Evolutionary conservation across 64 coral and sea anemone genomes (phyloP).

Genomic region (Stylophora pistillata): DNA sequence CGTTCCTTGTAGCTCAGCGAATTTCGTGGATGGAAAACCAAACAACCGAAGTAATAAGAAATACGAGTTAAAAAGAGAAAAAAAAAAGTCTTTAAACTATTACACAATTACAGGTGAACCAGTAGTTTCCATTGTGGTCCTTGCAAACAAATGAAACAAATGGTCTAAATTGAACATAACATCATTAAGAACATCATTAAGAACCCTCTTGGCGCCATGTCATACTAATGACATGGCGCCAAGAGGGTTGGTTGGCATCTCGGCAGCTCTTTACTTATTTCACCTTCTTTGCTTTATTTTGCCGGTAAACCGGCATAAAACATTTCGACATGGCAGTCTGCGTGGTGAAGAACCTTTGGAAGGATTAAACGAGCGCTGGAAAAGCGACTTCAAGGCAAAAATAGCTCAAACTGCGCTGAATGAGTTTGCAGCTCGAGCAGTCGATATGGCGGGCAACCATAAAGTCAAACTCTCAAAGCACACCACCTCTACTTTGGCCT

Average conservation of each 20-base stretch:
- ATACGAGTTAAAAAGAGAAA: too few species aligned
- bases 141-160: too few species aligned
- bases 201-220: too few species aligned
- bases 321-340: neutral
- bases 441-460: neutral
- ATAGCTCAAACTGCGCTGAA: neutral
- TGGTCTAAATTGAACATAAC: too few species aligned
- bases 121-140: too few species aligned
- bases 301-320: neutral
- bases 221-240: too few species aligned
- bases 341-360: slow-evolving; percentile 18
- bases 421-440: neutral
- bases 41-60: too few species aligned
- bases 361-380: neutral
- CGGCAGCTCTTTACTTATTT: slow-evolving; percentile 9
- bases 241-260: slow-evolving; percentile 1
- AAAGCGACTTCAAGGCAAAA: neutral
- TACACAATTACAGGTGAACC: too few species aligned
- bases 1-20: too few species aligned
- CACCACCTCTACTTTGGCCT: slow-evolving; percentile 4
- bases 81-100: too few species aligned
- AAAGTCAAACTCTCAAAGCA: slow-evolving; percentile 28
- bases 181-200: too few species aligned
- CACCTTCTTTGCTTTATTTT: slow-evolving; percentile 20
- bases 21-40: too few species aligned